Conservation (phyloP, 2,888 invertebrate species). For the Diarsia mendica region DNA sequence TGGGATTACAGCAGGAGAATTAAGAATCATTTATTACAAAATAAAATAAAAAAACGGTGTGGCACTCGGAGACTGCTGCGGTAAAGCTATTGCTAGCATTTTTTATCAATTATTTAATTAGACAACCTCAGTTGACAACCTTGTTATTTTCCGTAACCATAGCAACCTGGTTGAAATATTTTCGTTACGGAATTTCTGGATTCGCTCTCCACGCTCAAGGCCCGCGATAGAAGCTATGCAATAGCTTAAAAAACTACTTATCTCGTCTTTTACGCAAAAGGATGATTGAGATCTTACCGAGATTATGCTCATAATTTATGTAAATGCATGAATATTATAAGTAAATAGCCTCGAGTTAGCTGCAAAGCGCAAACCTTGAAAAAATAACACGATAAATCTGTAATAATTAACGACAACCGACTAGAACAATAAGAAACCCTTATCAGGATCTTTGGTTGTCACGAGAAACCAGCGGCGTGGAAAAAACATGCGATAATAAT, state of each 20-base stretch:
- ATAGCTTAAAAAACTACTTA: neutral
- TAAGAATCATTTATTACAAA: neutral
- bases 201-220: too few relatives aligned
- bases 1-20: too few relatives aligned
- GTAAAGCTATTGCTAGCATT: too few relatives aligned
- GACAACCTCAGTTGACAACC: too few relatives aligned
- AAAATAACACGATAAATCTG: constrained; percentile 51
- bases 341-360: constrained; percentile 19
- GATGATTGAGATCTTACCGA: neutral
- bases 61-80: too few relatives aligned
- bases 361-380: constrained; percentile 50
- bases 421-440: constrained; percentile 59
- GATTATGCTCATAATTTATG: constrained; percentile 21
- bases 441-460: constrained; percentile 54
- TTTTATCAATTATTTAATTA: too few relatives aligned
- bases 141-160: too few relatives aligned
- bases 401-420: constrained; percentile 37
- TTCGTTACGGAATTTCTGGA: too few relatives aligned
- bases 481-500: constrained; percentile 47
- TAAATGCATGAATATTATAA: constrained; percentile 39
- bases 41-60: too few relatives aligned
- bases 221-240: too few relatives aligned
- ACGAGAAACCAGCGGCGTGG: constrained; percentile 36
- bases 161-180: too few relatives aligned
- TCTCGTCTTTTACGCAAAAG: neutral